Evolutionary conservation across 1,140 invertebrate genomes (phyloP), one percentile per base, ranked within the genome.

Genomic region (Diorhabda elongata): DNA sequence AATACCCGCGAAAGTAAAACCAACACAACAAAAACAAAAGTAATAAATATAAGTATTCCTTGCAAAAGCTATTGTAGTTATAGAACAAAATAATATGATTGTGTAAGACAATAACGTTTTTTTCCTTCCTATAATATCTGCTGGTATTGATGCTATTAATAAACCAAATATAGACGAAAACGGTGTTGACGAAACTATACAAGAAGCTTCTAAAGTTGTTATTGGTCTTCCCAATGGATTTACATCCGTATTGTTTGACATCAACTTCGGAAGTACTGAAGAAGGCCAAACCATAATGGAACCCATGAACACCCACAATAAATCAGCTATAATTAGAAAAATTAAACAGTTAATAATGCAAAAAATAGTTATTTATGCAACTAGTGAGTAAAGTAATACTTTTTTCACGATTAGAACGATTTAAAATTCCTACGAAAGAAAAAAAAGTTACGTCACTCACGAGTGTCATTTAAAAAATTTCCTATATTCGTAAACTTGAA

Each of bases 191-290:
- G 47, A 52, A 8, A 52, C 6, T 3, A 52, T 52, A 52, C 6
- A 2, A 52, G 47, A 52, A 6, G 4, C n/a, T 52, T 52, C 3
- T 3, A 52, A 52, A 52, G 47, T 6, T 2, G 47, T 52, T 8
- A 52, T 52, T 8, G 47, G 47, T 52, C 4, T 4, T 8, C n/a
- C 47, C 47, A 52, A 4, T 3, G 47, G 47, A n/a, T 52, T 52
- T 75, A 57, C 8, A 5, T 61, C 11, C n/a, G 47, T 52, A 4
- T 52, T 52, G 6, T 52, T 52, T 4, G 47, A 52, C n/a, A n/a
- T 8, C 4, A 52, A 52, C 6, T 8, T 52, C 47, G 47, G 47
- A 8, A 52, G 6, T 52, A n/a, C 47, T 52, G 47, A 3, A 2
- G 47, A 52, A 8, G 6, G 6, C 47, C 47, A 52, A 8, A 52